Conservation (phyloP, 2,113 vertebrate species). For the Ciconia stormi region DNA sequence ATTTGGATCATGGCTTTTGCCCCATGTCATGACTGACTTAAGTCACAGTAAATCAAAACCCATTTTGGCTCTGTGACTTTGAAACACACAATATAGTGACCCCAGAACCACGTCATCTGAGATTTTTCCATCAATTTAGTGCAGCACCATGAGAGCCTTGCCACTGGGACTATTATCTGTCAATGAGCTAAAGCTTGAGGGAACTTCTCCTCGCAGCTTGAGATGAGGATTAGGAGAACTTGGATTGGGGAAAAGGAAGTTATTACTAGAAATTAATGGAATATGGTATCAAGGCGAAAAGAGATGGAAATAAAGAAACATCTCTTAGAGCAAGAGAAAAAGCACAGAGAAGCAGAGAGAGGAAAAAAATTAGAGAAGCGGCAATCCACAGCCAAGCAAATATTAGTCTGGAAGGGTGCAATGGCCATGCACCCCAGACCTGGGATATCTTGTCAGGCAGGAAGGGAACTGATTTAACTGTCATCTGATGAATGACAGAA, state of each 20-base stretch:
- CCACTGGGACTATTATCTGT: neutral
- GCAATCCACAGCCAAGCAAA: neutral
- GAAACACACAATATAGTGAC: neutral
- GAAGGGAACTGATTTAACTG: neutral
- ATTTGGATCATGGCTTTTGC: neutral
- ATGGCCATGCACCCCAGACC: neutral
- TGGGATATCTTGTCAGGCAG: neutral
- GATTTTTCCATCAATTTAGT: neutral
- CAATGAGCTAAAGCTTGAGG: neutral
- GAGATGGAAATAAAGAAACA: neutral
- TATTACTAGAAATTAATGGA: neutral
- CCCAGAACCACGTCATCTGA: fast-evolving
- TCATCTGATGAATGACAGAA: neutral
- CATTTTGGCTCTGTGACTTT: neutral
- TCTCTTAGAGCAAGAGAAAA: neutral
- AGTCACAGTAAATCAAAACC: neutral
- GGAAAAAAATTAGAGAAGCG: neutral
- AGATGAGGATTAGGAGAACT: neutral
- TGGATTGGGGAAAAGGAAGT: neutral
- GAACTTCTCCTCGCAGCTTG: neutral
- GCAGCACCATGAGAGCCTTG: neutral
- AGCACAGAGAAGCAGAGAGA: neutral
- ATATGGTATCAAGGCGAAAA: neutral
- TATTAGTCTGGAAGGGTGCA: neutral
- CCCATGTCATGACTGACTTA: neutral